Percentiles rank a stretch among this genome's conserved stretches.
Evolutionary conservation across 1,140 invertebrate genomes (phyloP).

Genomic region (Danaus melanippus): DNA sequence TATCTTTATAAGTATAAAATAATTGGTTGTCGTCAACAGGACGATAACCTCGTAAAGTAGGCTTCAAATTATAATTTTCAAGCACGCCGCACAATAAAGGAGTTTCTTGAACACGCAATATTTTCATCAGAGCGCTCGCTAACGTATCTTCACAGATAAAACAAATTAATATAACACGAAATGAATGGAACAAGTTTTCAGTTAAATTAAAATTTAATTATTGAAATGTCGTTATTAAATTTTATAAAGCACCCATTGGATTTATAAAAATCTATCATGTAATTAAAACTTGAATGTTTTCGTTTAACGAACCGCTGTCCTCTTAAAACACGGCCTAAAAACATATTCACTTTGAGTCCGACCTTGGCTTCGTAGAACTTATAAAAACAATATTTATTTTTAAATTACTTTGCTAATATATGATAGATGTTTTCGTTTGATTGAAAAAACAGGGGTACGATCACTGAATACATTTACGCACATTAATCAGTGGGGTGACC

Average conservation of each 20-base stretch:
- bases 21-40: conserved; percentile 17
- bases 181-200: not conserved
- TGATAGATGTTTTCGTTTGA: not conserved
- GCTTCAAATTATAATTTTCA: conserved; percentile 15
- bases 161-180: conserved; percentile 5
- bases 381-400: conserved; percentile 1
- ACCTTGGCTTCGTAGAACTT: not conserved
- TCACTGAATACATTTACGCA: not conserved
- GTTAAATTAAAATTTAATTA: conserved; percentile 9
- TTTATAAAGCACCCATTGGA: conserved; percentile 1
- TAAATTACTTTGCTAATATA: too few species aligned
- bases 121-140: conserved; percentile 7
- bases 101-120: conserved; percentile 15
- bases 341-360: not conserved
- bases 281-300: too few species aligned
- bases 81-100: conserved; percentile 12
- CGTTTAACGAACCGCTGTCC: too few species aligned
- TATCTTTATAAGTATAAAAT: too few species aligned
- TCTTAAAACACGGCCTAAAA: not conserved
- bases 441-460: conserved; percentile 8
- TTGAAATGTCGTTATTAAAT: conserved; percentile 1
- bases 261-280: too few species aligned
- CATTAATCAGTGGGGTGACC: conserved; percentile 14
- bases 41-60: conserved; percentile 23
- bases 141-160: conserved; percentile 5